Conservation (phyloP, 2,797 vertebrate genomes). For the Sandelia bainsii region DNA sequence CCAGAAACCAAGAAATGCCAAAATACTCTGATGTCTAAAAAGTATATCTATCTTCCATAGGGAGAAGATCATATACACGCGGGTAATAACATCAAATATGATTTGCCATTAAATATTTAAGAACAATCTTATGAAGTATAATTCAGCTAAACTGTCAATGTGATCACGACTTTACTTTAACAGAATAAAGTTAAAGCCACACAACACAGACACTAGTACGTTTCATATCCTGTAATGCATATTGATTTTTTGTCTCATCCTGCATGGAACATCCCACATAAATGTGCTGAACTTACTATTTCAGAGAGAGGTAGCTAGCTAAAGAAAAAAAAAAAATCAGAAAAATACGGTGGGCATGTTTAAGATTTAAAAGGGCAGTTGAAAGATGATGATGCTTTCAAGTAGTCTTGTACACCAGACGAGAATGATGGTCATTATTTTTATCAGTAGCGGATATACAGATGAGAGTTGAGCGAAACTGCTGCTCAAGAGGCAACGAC, state of each 20-base stretch:
- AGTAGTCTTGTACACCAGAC: constrained; percentile 17
- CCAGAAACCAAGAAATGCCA: too few species aligned
- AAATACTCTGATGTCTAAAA: too few species aligned
- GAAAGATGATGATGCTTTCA: constrained; percentile 19
- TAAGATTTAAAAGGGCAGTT: neutral
- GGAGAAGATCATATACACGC: neutral
- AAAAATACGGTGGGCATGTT: constrained; percentile 6
- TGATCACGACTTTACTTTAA: too few species aligned
- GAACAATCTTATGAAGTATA: neutral
- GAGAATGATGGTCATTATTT: constrained; percentile 22
- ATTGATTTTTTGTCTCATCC: too few species aligned
- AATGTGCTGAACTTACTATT: neutral
- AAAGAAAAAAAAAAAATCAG: neutral
- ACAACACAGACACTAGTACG: too few species aligned
- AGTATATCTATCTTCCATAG: neutral
- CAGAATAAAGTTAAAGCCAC: too few species aligned
- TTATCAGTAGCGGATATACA: neutral
- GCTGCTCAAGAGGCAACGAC: neutral
- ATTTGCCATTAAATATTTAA: too few species aligned
- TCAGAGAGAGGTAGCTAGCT: neutral
- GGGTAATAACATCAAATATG: neutral
- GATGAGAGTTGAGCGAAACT: constrained; percentile 6
- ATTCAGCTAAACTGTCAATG: neutral
- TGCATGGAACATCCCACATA: too few species aligned
- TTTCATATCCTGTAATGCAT: too few species aligned